Percentiles rank a stretch among this genome's conserved stretches.
Conservation (phyloP, 2,797 vertebrate species). For the Strix occidentalis region DNA sequence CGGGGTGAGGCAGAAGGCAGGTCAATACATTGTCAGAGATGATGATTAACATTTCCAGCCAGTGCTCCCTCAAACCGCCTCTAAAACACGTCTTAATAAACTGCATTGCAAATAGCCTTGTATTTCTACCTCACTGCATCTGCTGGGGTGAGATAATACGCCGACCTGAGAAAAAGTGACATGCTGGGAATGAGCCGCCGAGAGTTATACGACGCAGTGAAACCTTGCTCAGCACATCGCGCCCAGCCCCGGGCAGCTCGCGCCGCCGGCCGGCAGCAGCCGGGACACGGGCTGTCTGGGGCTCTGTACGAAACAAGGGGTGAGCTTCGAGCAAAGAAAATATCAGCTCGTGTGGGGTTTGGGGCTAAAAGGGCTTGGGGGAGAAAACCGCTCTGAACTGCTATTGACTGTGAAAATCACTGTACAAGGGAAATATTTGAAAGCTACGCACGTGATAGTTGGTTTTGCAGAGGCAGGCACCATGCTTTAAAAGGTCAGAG, state of each 20-base stretch:
- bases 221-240: conserved; percentile 21
- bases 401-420: background rate
- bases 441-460: background rate
- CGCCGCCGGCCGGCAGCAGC: accelerated
- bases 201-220: background rate
- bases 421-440: background rate
- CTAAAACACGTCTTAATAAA: conserved; percentile 68
- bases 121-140: conserved; percentile 61
- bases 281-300: background rate
- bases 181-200: conserved; percentile 28
- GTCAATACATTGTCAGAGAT: conserved; percentile 3
- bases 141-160: conserved; percentile 68
- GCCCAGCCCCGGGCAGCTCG: background rate
- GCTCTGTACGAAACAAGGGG: background rate
- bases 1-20: conserved; percentile 11
- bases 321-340: background rate
- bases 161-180: conserved; percentile 51
- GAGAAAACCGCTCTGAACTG: background rate
- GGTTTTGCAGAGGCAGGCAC: conserved; percentile 4
- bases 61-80: conserved; percentile 45
- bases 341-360: accelerated
- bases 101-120: conserved; percentile 55
- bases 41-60: conserved; percentile 64
- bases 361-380: background rate
- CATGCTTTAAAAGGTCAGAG: background rate